Evolutionary conservation across 2,113 vertebrate genomes (phyloP).

Genomic region (Theropithecus gelada): DNA sequence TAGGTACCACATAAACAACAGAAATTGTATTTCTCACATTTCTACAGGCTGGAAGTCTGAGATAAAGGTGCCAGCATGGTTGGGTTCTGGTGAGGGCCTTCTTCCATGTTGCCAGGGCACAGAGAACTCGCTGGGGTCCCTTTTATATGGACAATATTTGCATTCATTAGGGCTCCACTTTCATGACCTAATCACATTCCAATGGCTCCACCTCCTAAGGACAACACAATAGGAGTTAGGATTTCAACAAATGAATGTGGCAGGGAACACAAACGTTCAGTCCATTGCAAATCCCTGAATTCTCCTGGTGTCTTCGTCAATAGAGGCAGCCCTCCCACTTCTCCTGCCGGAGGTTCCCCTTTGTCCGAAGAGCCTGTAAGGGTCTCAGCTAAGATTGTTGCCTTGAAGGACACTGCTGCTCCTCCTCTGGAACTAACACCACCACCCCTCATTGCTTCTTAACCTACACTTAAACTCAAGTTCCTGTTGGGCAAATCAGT

Average conservation of each 20-base stretch:
- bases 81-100: too few species aligned
- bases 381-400: background rate
- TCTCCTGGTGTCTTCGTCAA: background rate
- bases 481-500: background rate
- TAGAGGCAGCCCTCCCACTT: background rate
- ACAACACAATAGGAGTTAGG: background rate
- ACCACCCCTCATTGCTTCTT: background rate
- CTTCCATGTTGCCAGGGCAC: too few species aligned
- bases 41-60: background rate
- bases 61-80: too few species aligned
- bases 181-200: too few species aligned
- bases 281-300: background rate
- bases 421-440: background rate
- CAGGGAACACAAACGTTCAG: background rate
- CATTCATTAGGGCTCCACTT: too few species aligned
- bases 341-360: background rate
- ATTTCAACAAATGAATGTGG: background rate
- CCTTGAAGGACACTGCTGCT: background rate
- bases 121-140: too few species aligned
- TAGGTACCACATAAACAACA: background rate
- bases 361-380: background rate
- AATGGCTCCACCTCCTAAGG: too few species aligned
- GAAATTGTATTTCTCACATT: background rate
- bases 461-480: background rate
- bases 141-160: too few species aligned